A percentile compares a stretch with the other conserved stretches of the same genome.
Conservation (phyloP, 2,797 vertebrate genomes). For the Steatocranus sp. region DNA sequence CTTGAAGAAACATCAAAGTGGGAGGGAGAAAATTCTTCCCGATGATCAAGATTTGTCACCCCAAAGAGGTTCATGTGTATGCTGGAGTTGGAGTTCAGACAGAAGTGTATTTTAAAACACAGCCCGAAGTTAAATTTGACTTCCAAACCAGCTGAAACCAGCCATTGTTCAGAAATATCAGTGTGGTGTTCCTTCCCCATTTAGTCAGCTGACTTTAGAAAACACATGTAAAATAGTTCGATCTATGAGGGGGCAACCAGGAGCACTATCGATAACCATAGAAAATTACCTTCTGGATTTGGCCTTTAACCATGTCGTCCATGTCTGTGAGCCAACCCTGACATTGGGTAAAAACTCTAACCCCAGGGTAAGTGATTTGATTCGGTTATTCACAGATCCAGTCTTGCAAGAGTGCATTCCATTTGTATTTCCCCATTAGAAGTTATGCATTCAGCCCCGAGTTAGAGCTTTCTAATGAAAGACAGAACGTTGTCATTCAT, state of each 20-base stretch:
- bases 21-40: slow-evolving; percentile 55
- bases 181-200: background rate
- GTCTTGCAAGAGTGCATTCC: slow-evolving; percentile 11
- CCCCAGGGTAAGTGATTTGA: background rate
- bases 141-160: background rate
- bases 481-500: background rate
- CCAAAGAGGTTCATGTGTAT: background rate
- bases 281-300: background rate
- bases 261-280: background rate
- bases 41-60: slow-evolving; percentile 50
- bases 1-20: slow-evolving; percentile 70
- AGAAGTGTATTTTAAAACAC: background rate
- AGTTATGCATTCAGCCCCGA: background rate
- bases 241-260: background rate
- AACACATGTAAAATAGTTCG: background rate
- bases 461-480: background rate
- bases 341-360: background rate
- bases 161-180: background rate
- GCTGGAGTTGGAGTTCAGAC: background rate
- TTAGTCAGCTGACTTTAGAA: background rate
- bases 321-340: background rate
- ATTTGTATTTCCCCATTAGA: background rate
- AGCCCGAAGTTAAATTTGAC: background rate
- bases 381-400: slow-evolving; percentile 11
- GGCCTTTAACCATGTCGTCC: background rate